Evolutionary conservation across 2,113 vertebrate genomes (phyloP).

Genomic region (Euleptes europaea): DNA sequence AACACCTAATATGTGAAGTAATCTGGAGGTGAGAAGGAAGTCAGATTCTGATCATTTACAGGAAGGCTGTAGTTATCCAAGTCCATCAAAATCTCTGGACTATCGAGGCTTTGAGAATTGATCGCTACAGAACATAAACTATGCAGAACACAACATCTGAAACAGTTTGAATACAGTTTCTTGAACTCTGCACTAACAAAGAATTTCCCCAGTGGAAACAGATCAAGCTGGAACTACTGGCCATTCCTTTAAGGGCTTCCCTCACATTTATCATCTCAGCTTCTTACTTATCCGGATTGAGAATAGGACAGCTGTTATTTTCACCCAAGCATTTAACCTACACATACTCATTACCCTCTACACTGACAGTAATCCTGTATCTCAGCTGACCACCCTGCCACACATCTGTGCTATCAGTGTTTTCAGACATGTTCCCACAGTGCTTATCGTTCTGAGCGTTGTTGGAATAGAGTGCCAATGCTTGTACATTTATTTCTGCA

Average conservation of each 20-base stretch:
- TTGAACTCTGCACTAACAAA: background rate
- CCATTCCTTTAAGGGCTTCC: rapidly evolving
- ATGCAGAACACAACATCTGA: background rate
- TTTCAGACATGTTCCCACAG: background rate
- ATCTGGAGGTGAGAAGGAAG: background rate
- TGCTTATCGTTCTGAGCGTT: background rate
- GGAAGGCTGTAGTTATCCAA: background rate
- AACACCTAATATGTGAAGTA: background rate
- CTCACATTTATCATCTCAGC: background rate
- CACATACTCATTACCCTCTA: background rate
- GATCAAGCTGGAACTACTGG: background rate
- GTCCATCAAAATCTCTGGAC: background rate
- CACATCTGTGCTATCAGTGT: conserved; percentile 2
- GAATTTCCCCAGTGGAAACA: background rate
- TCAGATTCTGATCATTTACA: background rate
- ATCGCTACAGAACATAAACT: background rate
- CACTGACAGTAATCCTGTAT: background rate
- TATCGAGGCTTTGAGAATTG: background rate
- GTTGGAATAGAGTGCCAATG: rapidly evolving
- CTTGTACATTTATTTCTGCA: background rate
- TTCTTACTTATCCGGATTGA: conserved; percentile 5
- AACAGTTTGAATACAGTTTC: background rate
- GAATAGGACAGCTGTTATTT: background rate
- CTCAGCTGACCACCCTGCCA: background rate
- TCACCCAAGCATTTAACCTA: background rate